Percentiles rank a stretch among this genome's conserved stretches.
Conservation (phyloP, 2,797 vertebrate genomes). For the Euthynnus affinis region DNA sequence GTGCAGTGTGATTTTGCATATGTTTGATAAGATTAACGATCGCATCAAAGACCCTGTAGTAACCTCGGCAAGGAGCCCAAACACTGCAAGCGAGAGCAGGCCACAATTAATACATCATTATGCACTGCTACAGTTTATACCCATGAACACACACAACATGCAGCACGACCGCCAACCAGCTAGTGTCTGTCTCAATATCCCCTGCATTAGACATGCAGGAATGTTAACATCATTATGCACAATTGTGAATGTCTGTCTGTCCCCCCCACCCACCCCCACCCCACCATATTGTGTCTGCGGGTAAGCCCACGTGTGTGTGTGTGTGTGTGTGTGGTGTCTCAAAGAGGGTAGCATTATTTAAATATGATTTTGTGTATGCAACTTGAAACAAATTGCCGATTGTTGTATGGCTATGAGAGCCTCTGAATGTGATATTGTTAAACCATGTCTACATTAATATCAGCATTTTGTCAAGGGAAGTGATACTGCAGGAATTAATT, state of each 20-base stretch:
- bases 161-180: conserved; percentile 68
- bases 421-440: conserved; percentile 42
- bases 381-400: conserved; percentile 79
- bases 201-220: conserved; percentile 94
- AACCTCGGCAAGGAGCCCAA: conserved; percentile 63
- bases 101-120: conserved; percentile 80
- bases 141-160: conserved; percentile 62
- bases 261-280: conserved; percentile 70
- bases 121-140: conserved; percentile 59
- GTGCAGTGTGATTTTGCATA: conserved; percentile 61
- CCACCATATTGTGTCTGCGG: conserved; percentile 86
- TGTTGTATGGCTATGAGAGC: conserved; percentile 69
- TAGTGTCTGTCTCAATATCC: conserved; percentile 82
- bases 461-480: conserved; percentile 28
- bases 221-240: conserved; percentile 95
- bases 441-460: conserved; percentile 32
- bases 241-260: conserved; percentile 90
- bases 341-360: conserved; percentile 83
- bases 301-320: conserved; percentile 74
- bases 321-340: conserved; percentile 54
- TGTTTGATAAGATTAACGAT: conserved; percentile 70
- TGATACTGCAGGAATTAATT: conserved; percentile 27
- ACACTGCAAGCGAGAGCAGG: conserved; percentile 52
- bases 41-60: conserved; percentile 56
- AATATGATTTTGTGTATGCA: conserved; percentile 83